phyloP scores from a whole-genome alignment of 2,797 vertebrate species.

The Halcyon chelicuti region DNA sequence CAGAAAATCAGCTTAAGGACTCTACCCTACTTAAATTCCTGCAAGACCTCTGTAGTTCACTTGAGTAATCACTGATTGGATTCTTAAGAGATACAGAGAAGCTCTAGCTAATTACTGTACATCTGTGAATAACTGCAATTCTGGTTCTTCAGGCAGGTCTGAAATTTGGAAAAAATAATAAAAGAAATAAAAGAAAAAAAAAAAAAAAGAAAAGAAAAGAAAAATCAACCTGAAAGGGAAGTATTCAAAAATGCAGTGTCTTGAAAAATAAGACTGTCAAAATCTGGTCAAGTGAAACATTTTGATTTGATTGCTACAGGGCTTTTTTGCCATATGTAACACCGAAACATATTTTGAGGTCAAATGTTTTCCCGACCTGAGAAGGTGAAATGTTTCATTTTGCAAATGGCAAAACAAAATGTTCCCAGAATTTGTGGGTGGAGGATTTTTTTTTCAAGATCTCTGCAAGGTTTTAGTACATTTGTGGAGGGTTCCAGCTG shows the following conservation, averaged over 20 bases:
- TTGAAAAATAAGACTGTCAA: neutral
- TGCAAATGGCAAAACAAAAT: neutral
- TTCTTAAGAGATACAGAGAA: constrained; percentile 7
- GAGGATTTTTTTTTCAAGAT: neutral
- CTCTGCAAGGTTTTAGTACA: neutral
- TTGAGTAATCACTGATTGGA: constrained; percentile 30
- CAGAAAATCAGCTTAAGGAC: constrained; percentile 43
- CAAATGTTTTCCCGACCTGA: neutral
- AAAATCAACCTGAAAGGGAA: neutral
- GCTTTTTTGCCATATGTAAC: neutral
- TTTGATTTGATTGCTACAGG: neutral
- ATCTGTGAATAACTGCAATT: neutral
- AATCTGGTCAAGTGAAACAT: constrained; percentile 3
- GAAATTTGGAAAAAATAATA: neutral
- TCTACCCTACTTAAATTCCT: constrained; percentile 8
- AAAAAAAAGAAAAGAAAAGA: neutral
- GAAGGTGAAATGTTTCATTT: neutral
- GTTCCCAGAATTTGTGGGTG: neutral
- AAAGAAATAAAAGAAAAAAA: neutral
- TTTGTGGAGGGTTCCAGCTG: neutral
- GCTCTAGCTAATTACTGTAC: constrained; percentile 37
- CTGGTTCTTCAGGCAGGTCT: neutral
- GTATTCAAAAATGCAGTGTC: neutral
- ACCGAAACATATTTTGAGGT: neutral
- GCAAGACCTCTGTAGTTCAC: neutral